These are phyloP conservation scores for Hylaeus volcanicus DNA, from an alignment of 1,140 invertebrate species.

Conservation along the genomic window DNA sequence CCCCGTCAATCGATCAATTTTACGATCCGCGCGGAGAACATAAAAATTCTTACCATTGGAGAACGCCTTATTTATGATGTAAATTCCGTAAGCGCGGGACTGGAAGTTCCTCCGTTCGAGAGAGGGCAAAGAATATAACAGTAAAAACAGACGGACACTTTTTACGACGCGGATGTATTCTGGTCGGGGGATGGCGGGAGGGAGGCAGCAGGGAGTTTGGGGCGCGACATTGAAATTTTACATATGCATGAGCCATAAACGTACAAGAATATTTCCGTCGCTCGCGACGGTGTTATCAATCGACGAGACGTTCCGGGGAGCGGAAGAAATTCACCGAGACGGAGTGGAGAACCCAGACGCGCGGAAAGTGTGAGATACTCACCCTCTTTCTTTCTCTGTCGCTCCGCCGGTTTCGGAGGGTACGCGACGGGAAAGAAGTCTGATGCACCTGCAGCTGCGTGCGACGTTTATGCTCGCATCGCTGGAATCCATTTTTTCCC, in stretches of 20 bases:
- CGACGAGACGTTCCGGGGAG: constrained; percentile 32
- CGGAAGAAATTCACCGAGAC: constrained; percentile 47
- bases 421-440: constrained; percentile 52
- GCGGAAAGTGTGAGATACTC: constrained; percentile 16
- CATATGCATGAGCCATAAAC: constrained; percentile 50
- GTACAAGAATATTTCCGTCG: constrained; percentile 34
- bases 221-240: constrained; percentile 37
- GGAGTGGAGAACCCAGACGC: constrained; percentile 17
- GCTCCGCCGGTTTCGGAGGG: background rate
- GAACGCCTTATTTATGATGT: constrained; percentile 34
- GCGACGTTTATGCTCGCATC: constrained; percentile 55
- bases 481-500: constrained; percentile 39
- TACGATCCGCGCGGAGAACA: constrained; percentile 14
- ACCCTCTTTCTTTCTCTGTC: background rate
- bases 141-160: constrained; percentile 32
- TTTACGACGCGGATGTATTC: constrained; percentile 14
- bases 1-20: constrained; percentile 13
- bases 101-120: background rate
- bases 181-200: background rate
- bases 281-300: constrained; percentile 53
- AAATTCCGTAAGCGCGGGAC: constrained; percentile 8
- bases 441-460: constrained; percentile 62
- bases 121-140: background rate
- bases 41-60: constrained; percentile 22
- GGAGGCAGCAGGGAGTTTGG: background rate